phyloP scores from a whole-genome alignment of 1,140 invertebrate species.

The Drosophila kohkoa region DNA sequence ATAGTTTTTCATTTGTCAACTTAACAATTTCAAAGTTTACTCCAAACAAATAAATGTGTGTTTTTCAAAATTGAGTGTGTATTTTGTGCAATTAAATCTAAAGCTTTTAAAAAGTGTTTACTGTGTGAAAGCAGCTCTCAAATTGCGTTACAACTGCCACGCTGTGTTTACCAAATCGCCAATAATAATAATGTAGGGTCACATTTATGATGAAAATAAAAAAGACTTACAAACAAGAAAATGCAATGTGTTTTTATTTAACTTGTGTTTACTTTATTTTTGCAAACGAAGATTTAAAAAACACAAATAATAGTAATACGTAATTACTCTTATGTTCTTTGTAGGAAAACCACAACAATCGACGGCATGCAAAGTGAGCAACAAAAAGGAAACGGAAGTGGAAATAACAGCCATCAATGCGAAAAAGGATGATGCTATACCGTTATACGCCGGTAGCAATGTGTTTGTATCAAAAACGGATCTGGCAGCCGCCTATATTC shows the following conservation, averaged over 20 bases:
- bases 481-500: conserved; percentile 62
- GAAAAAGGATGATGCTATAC: conserved; percentile 49
- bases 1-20: conserved; percentile 17
- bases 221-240: conserved; percentile 24
- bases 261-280: conserved; percentile 9
- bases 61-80: too few species aligned
- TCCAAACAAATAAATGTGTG: too few species aligned
- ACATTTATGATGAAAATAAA: conserved; percentile 26
- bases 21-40: conserved; percentile 5
- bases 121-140: background rate
- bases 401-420: conserved; percentile 3
- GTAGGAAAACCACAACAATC: conserved; percentile 9
- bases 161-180: conserved; percentile 7
- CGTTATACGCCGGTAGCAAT: conserved; percentile 62
- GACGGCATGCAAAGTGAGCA: background rate
- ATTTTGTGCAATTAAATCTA: too few species aligned
- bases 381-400: conserved; percentile 10
- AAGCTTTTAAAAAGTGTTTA: conserved; percentile 5
- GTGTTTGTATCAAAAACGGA: conserved; percentile 62
- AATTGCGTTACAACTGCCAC: conserved; percentile 6
- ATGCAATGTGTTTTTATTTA: conserved; percentile 39
- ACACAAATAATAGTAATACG: background rate
- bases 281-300: background rate
- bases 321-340: background rate
- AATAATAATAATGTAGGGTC: conserved; percentile 25